Evolutionary conservation across 2,888 invertebrate genomes (phyloP), one percentile per base, ranked within the genome.

Genomic region (Sphaeridia pumilis): DNA sequence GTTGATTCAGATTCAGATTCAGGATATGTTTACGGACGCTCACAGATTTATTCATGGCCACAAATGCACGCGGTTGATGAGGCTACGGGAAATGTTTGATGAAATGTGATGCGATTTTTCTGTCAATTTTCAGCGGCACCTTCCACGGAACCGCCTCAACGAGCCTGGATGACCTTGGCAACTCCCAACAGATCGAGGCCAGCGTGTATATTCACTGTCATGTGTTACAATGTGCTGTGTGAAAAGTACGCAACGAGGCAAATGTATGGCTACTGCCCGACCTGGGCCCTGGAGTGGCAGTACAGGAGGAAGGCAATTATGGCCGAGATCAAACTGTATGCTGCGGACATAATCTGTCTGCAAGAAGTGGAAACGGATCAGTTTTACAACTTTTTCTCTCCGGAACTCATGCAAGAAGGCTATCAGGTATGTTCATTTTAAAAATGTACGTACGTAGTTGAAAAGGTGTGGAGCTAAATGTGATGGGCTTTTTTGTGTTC

Each of bases 151-250:
- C 93, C 93, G 66, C 92, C 93, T 64, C 87, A 88, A 72, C 79
- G 94, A 73, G 92, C 92, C 69, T 94, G 94, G 94, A 86, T 93
- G 70, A 88, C 88, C 58, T 76, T 92, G 68, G 85, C 87, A 57
- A 80, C 87, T 73, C 90, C 92, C 59, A 85, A 87, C 71, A 81
- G 85, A 73, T 81, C 82, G 69, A 81, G 87, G 74, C 87, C 92
- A 66, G 12, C 75, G 84, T 87, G 90, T 76, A 87, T 92, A 72
- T 95, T 97, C 77, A 95, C 97, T 65, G 94, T 97, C 68, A 93
- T 98, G 89, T 97, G 97, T 74, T 98, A 98, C 79, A 98, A 98
- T 75, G 94, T 98, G 64, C 78, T 98, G 65, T 95, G 97, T 76
- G 95, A 97, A 78, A 95, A 95, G 75, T 97, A 95, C 71, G 97